Base-by-base conservation (phyloP, 2,797 vertebrate species). In the Spinus olivaceus region DNA sequence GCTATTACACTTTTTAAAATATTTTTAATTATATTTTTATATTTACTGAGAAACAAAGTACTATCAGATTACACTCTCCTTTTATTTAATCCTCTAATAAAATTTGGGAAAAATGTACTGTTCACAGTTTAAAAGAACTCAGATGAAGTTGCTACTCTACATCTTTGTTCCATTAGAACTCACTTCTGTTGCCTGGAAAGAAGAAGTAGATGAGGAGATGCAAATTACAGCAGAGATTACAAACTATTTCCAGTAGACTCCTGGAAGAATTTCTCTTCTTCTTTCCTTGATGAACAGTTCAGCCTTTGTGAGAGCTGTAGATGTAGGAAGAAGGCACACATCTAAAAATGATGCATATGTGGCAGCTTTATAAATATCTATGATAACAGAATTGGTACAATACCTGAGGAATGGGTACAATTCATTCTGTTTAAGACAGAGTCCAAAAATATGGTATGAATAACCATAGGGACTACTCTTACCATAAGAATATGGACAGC, bases 161-260 rank as follows among this genome's bases (percentile, higher is more conserved):
- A 4, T 71, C 9, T 93, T 78, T 78, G 21, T 92, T 90, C 37
- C 11, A 6, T 65, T 53, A 79, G 37, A 83, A 81, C 27, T 57
- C 14, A 33, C 3, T 76, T 81, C n/a, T 76, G 12, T 39, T 88
- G 30, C 32, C 53, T 80, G n/a, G 33, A 21, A 77, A 69, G 60
- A 7, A 49, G 16, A 83, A 76, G 12, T 51, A 32, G 7, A 61
- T 42, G 35, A 81, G 51, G 53, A 65, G 47, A 65, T 1, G 0
- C 20, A 72, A 95, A 81, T 86, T 42, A 44, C 19, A 65, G 27
- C 57, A 94, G n/a, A 81, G 23, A 57, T 84, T 67, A 25, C 5
- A 64, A 81, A 50, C 24, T 39, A 42, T n/a, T 65, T 73, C 18
- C 57, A 60, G 22, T 22, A 30, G 32, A 76, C 15, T 63, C 28